phyloP scores from a whole-genome alignment of 2,888 invertebrate species.

The Aphelenchoides bicaudatus region DNA sequence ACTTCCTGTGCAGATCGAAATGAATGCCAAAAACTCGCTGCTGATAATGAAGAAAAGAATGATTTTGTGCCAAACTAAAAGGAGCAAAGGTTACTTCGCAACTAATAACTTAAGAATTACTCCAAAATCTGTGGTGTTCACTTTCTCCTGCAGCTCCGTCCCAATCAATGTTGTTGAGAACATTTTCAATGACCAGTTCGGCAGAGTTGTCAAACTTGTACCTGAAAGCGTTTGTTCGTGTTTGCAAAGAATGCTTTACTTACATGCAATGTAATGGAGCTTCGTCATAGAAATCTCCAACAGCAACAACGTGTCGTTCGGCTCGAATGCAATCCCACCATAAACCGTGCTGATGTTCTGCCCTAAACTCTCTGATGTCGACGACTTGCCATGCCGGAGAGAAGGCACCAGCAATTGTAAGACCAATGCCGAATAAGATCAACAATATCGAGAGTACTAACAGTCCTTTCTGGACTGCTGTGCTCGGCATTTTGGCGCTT shows the following conservation, averaged over 20 bases:
- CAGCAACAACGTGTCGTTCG: constrained; percentile 56
- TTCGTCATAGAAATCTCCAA: constrained; percentile 59
- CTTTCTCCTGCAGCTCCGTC: constrained; percentile 59
- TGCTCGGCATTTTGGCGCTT: constrained; percentile 38
- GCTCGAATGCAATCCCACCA: constrained; percentile 60
- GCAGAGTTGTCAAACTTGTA: constrained; percentile 60
- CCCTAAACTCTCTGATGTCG: constrained; percentile 56
- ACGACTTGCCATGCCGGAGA: constrained; percentile 59
- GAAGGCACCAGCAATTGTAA: constrained; percentile 52
- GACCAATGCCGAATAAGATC: constrained; percentile 49
- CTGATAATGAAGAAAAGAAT: constrained; percentile 58
- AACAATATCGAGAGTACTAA: constrained; percentile 53
- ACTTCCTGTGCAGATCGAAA: constrained; percentile 57
- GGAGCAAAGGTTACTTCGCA: constrained; percentile 5
- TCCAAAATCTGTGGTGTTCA: constrained; percentile 58
- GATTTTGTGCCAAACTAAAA: constrained; percentile 57
- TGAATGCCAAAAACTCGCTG: constrained; percentile 50
- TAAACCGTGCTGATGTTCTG: constrained; percentile 58
- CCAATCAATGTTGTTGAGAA: constrained; percentile 55
- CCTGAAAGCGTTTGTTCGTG: too few relatives aligned
- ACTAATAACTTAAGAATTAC: constrained; percentile 24
- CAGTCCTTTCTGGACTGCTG: constrained; percentile 47
- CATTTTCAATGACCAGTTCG: constrained; percentile 57
- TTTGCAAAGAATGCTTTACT: background rate
- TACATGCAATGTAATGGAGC: constrained; percentile 54